phyloP scores from a whole-genome alignment of 2,888 invertebrate genomes.

The Xiphydria camelus region DNA sequence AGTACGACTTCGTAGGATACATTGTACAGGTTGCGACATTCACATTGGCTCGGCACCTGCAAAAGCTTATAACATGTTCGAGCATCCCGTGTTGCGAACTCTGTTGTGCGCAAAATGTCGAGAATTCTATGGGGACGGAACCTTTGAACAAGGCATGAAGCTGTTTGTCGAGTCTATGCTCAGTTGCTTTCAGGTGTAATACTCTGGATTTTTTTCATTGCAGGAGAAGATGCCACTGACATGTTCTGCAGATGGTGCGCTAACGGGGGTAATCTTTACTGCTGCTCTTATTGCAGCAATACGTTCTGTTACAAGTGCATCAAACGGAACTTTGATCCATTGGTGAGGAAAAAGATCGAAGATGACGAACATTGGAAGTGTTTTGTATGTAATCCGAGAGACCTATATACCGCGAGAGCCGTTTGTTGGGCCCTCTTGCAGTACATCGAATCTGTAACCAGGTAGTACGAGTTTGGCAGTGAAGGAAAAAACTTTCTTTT shows the following conservation, averaged over 20 bases:
- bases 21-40: slow-evolving; percentile 75
- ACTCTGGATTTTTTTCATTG: too few relatives aligned
- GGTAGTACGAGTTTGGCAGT: slow-evolving; percentile 28
- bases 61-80: slow-evolving; percentile 67
- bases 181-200: too few relatives aligned
- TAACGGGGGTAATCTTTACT: slow-evolving; percentile 77
- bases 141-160: slow-evolving; percentile 70
- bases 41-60: slow-evolving; percentile 75
- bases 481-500: not conserved
- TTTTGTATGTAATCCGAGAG: slow-evolving; percentile 72
- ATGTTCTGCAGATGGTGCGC: slow-evolving; percentile 84
- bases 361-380: slow-evolving; percentile 81
- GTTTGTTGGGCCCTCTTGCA: slow-evolving; percentile 73
- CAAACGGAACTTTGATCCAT: slow-evolving; percentile 69
- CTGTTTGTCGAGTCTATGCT: not conserved
- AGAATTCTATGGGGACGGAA: slow-evolving; percentile 79
- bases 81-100: slow-evolving; percentile 75
- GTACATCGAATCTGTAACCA: slow-evolving; percentile 57
- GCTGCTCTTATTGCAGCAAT: slow-evolving; percentile 70
- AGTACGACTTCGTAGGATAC: slow-evolving; percentile 66
- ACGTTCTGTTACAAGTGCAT: slow-evolving; percentile 71
- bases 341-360: slow-evolving; percentile 72
- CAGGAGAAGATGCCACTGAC: slow-evolving; percentile 78
- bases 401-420: slow-evolving; percentile 69
- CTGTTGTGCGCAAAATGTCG: slow-evolving; percentile 74